Evolutionary conservation across 2,113 vertebrate species (phyloP), one percentile per base, ranked within the genome.

Genomic region (Cinclus cinclus): DNA sequence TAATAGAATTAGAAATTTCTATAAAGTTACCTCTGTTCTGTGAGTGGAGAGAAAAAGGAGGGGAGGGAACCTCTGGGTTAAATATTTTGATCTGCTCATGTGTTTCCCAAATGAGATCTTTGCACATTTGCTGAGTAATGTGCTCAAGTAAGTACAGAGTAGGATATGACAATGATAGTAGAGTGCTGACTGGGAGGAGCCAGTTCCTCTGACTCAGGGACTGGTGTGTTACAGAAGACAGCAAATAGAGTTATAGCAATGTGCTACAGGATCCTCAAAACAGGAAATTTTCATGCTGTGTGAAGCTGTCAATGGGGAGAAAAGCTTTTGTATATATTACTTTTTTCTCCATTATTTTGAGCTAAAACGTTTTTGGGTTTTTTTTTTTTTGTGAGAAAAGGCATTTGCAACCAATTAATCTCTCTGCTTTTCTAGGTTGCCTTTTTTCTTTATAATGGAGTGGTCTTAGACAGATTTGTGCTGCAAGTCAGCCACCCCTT

Each of bases 361-460:
- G 56, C 31, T 75, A 46, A 24, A 35, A 67, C 42, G 39, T 47
- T 17, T 37, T 37, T 37, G 35, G 35, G 35, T 27, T 68, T 95
- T 75, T 79, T 31, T 27, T 68, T 95, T 75, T 79, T 31, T 56
- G 47, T 3, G 6, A 88, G 47, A 81, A 52, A 70, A 90, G 15
- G 10, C 25, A 41, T 77, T 88, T 86, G 13, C 70, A 89, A 96
- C 55, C 39, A 63, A 71, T 60, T 8, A 78, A 91, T 96, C 30
- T 87, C 56, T 53, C 62, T 87, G 69, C 46, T 95, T 41, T 77
- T 90, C 63, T 95, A 99, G 99, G 98, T 99, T 82, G 98, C 98
- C 55, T 98, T 99, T 93, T 99, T 99, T 97, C 98, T 99, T 97
- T 99, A 99, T 94, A 99, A 99, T 0, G 99, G 99, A 41, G 96